Evolutionary conservation across 2,888 invertebrate genomes (phyloP).

Genomic region (Amblyjoppa proteus): DNA sequence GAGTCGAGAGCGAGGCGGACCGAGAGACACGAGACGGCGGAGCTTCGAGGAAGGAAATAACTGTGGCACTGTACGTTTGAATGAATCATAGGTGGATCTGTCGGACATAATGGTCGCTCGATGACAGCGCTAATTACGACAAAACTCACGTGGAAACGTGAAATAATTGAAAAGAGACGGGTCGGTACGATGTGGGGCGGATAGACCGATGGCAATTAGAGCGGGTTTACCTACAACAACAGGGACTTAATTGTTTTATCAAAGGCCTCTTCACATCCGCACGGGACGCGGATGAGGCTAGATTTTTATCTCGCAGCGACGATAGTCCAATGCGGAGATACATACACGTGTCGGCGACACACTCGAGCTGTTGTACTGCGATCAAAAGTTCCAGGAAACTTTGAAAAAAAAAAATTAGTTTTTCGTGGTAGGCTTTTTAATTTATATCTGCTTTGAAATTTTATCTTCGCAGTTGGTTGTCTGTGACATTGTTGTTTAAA

Average conservation of each 20-base stretch:
- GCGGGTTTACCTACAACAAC: slow-evolving; percentile 43
- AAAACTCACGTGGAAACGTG: slow-evolving; percentile 13
- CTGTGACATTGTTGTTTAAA: no score
- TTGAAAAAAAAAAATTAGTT: neutral
- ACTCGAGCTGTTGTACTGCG: slow-evolving; percentile 34
- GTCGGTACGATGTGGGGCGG: slow-evolving; percentile 46
- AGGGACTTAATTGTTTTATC: slow-evolving; percentile 76
- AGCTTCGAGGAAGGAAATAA: neutral
- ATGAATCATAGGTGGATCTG: neutral
- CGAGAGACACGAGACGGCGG: neutral
- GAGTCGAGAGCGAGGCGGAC: neutral
- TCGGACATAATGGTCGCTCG: slow-evolving; percentile 2
- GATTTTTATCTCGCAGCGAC: slow-evolving; percentile 78
- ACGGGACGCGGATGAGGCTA: slow-evolving; percentile 72
- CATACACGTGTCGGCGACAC: slow-evolving; percentile 73
- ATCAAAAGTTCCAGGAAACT: neutral
- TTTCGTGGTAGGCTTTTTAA: neutral
- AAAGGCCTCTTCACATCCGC: slow-evolving; percentile 70
- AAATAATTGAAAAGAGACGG: slow-evolving; percentile 63
- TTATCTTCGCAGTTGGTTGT: neutral
- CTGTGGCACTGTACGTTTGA: neutral
- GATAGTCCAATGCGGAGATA: slow-evolving; percentile 74
- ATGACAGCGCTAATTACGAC: slow-evolving; percentile 35
- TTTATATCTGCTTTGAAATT: neutral
- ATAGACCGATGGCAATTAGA: slow-evolving; percentile 78